Percentiles rank a stretch among this genome's conserved stretches.
Conservation (phyloP, 2,888 invertebrate species). For the Eurytoma californica region DNA sequence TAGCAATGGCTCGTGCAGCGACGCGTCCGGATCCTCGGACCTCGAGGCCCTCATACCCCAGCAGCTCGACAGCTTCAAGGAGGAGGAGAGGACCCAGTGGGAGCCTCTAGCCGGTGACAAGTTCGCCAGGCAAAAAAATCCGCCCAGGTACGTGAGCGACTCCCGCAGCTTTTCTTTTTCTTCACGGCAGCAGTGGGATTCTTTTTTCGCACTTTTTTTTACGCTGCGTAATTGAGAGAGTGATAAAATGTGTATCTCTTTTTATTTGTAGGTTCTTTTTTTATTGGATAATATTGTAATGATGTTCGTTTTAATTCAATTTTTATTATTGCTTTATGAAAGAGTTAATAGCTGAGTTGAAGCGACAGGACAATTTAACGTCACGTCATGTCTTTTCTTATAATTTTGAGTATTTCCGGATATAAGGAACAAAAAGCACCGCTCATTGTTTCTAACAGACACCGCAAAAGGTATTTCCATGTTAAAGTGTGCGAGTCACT, state of each 20-base stretch:
- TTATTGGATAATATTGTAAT: no score
- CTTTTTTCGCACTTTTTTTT: no score
- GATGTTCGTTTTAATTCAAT: no score
- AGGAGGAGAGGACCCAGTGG: slow-evolving; percentile 77
- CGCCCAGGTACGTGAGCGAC: slow-evolving; percentile 68
- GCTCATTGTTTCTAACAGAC: slow-evolving; percentile 8
- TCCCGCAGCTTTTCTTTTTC: no score
- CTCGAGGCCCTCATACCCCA: slow-evolving; percentile 73
- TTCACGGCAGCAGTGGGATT: no score
- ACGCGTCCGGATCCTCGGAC: slow-evolving; percentile 73
- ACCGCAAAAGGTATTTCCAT: slow-evolving; percentile 33
- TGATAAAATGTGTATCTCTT: no score
- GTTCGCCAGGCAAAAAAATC: slow-evolving; percentile 72
- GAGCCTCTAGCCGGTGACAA: slow-evolving; percentile 76
- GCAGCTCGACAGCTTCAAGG: slow-evolving; percentile 73
- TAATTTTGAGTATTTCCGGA: slow-evolving; percentile 16
- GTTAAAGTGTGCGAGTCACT: not conserved
- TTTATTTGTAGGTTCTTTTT: no score
- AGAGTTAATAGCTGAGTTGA: no score
- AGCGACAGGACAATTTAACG: no score
- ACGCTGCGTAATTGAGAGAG: no score
- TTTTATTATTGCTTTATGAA: no score
- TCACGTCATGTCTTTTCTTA: not conserved
- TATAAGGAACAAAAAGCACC: not conserved
- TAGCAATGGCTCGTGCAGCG: slow-evolving; percentile 78